Percentiles rank a stretch among this genome's conserved stretches.
These are phyloP conservation scores for Bubalus kerabau DNA, from an alignment of 2,113 vertebrate genomes.

Conservation along the genomic window DNA sequence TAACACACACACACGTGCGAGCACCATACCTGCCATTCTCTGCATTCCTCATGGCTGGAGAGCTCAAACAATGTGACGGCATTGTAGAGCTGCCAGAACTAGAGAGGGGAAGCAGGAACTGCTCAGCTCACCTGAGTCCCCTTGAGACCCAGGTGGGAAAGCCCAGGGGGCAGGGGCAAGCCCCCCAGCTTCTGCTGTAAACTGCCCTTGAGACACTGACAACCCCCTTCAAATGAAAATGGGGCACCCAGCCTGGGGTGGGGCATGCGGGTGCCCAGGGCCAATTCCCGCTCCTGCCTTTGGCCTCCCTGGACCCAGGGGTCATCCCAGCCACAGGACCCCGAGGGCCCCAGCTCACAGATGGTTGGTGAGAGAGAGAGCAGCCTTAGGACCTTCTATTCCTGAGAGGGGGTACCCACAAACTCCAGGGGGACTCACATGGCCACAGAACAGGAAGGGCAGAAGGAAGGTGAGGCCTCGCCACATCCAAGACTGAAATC, in stretches of 20 bases:
- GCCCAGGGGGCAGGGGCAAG: neutral
- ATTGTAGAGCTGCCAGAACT: conserved; percentile 99
- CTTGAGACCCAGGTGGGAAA: neutral
- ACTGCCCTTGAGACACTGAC: neutral
- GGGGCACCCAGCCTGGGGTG: neutral
- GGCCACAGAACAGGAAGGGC: conserved; percentile 96
- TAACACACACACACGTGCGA: neutral
- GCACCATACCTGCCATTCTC: conserved; percentile 93
- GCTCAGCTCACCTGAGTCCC: neutral
- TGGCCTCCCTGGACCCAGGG: neutral
- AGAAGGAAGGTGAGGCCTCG: conserved; percentile 96
- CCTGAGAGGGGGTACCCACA: neutral
- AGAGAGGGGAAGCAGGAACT: neutral
- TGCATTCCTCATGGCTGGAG: conserved; percentile 90
- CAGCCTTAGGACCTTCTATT: neutral
- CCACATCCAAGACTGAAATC: conserved; percentile 99
- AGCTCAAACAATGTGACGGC: conserved; percentile 91
- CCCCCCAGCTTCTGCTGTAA: neutral
- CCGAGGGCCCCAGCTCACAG: neutral
- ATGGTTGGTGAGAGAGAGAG: neutral
- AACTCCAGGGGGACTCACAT: conserved; percentile 85
- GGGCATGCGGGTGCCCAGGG: neutral
- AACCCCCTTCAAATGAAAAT: neutral
- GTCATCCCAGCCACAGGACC: neutral
- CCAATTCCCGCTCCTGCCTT: neutral